These are phyloP conservation scores for Hetaerina americana DNA, from an alignment of 1,140 invertebrate genomes.

Conservation along the genomic window DNA sequence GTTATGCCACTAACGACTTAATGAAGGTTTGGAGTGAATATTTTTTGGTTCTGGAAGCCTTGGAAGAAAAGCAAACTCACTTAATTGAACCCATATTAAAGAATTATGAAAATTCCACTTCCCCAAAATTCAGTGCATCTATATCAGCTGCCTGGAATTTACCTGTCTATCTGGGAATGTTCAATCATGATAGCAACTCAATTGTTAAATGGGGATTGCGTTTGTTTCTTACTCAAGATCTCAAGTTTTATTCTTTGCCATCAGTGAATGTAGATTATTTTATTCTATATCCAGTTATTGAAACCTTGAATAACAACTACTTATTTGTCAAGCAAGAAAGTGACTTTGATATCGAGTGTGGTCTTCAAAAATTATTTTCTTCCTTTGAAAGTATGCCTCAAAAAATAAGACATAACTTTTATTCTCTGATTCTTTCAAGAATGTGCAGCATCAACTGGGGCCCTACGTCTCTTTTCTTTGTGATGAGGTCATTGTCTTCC, in stretches of 20 bases:
- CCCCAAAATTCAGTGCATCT: slow-evolving; percentile 16
- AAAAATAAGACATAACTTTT: neutral
- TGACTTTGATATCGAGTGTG: neutral
- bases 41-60: slow-evolving; percentile 36
- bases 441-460: slow-evolving; percentile 18
- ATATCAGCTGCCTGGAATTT: slow-evolving; percentile 27
- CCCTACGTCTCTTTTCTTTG: slow-evolving; percentile 27
- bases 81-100: slow-evolving; percentile 37
- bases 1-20: neutral
- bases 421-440: neutral
- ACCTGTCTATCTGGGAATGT: slow-evolving; percentile 28
- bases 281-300: neutral
- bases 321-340: neutral
- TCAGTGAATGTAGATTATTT: neutral
- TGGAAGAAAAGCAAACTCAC: slow-evolving; percentile 48
- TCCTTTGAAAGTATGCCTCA: neutral
- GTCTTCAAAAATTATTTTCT: neutral
- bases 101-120: slow-evolving; percentile 25
- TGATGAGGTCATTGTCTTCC: slow-evolving; percentile 18
- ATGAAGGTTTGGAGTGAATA: slow-evolving; percentile 26
- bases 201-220: slow-evolving; percentile 31
- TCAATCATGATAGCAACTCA: slow-evolving; percentile 31
- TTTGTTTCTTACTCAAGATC: slow-evolving; percentile 12
- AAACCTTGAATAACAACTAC: neutral
- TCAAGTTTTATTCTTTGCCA: neutral